A percentile compares a stretch with the other conserved stretches of the same genome.
These are phyloP conservation scores for Acridotheres tristis DNA, from an alignment of 2,797 vertebrate species.

Conservation along the genomic window DNA sequence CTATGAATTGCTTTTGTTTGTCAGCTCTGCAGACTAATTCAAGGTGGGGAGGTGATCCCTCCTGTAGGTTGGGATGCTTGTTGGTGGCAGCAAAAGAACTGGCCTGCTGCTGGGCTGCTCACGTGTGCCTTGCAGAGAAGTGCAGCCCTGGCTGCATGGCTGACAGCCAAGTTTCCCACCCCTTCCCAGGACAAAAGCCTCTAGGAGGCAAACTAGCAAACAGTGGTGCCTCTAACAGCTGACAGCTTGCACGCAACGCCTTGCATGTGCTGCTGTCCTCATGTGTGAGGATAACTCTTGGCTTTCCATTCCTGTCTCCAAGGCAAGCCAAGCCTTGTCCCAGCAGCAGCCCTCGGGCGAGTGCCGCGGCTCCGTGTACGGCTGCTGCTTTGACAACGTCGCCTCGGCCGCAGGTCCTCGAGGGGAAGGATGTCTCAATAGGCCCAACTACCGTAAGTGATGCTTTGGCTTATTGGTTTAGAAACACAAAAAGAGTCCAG, in stretches of 20 bases:
- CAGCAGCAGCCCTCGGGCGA: conserved; percentile 70
- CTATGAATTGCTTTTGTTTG: not conserved
- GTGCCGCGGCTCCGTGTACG: conserved; percentile 84
- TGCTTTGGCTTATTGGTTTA: not conserved
- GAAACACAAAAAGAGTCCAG: not conserved
- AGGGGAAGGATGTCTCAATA: conserved; percentile 86
- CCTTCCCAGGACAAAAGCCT: not conserved
- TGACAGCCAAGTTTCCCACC: not conserved
- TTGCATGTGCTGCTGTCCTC: not conserved
- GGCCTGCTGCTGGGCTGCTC: not conserved
- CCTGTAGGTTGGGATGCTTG: not conserved
- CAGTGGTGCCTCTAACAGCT: not conserved
- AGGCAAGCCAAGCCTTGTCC: conserved; percentile 53
- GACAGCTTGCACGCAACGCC: not conserved
- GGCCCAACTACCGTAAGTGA: conserved; percentile 82
- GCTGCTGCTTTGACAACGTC: conserved; percentile 90
- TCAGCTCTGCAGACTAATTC: not conserved
- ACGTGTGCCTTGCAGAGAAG: not conserved
- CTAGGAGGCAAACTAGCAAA: not conserved
- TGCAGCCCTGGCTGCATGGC: not conserved
- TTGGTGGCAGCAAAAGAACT: not conserved
- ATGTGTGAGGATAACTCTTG: not conserved
- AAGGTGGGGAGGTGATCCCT: not conserved
- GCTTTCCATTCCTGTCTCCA: conserved; percentile 31
- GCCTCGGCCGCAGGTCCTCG: conserved; percentile 82